These are phyloP conservation scores for Cavia aperea DNA, from an alignment of 2,113 vertebrate genomes.

Conservation along the genomic window DNA sequence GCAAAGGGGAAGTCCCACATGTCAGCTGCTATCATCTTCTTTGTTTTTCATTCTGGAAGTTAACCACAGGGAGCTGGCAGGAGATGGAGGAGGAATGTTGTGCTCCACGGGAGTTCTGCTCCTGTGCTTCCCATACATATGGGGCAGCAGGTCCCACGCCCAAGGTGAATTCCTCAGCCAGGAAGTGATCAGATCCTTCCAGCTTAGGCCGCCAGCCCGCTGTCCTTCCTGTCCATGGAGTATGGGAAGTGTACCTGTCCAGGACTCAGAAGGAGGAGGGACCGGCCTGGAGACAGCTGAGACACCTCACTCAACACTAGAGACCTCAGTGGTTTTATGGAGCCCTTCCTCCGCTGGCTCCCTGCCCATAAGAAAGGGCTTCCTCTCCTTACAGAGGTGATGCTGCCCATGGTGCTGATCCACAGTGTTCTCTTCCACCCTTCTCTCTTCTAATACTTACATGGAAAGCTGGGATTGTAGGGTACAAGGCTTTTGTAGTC, in stretches of 20 bases:
- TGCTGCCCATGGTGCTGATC: background rate
- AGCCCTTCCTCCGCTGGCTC: background rate
- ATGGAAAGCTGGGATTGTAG: background rate
- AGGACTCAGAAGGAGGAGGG: background rate
- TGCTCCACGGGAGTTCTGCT: no score
- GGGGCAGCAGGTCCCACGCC: fast-evolving
- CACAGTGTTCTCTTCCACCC: background rate
- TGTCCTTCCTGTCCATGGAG: fast-evolving
- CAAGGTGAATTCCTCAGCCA: no score
- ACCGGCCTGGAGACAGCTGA: no score
- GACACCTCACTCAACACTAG: fast-evolving
- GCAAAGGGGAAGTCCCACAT: background rate
- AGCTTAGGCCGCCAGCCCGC: background rate
- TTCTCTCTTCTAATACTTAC: background rate
- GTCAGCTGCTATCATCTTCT: background rate
- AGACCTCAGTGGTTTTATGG: background rate
- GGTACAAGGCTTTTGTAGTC: background rate
- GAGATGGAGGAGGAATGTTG: background rate
- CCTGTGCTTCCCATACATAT: no score
- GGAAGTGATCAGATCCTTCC: background rate
- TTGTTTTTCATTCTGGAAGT: background rate
- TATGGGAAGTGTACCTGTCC: background rate
- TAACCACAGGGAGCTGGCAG: background rate
- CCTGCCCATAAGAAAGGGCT: background rate
- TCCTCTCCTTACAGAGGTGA: background rate